Evolutionary conservation across 2,797 vertebrate genomes (phyloP).

Genomic region (Myiotriccus ornatus): DNA sequence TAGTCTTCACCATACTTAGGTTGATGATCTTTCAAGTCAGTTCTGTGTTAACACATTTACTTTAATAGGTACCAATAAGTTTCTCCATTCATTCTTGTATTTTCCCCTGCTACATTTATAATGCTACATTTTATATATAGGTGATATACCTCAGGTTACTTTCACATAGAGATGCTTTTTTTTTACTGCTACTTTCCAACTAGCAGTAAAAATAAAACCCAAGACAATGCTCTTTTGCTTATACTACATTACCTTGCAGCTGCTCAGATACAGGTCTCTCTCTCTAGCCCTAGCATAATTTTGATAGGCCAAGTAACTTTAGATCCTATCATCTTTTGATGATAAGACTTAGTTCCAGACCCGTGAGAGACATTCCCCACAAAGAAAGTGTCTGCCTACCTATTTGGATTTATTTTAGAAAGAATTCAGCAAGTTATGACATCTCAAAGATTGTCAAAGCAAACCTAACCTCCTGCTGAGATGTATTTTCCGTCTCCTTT

Average conservation of each 20-base stretch:
- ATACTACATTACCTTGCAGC: neutral
- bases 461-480: constrained; percentile 25
- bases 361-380: neutral
- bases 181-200: neutral
- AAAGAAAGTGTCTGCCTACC: neutral
- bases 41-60: neutral
- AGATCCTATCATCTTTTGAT: neutral
- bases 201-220: neutral
- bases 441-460: constrained; percentile 13
- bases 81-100: neutral
- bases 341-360: neutral
- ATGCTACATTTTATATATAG: neutral
- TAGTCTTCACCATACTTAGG: neutral
- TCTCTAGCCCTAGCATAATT: neutral
- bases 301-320: neutral
- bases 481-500: constrained; percentile 21
- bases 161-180: neutral
- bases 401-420: neutral
- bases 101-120: neutral
- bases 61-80: neutral
- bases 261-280: neutral
- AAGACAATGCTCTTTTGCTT: neutral
- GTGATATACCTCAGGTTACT: neutral
- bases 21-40: neutral
- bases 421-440: constrained; percentile 19